Evolutionary conservation across 2,797 vertebrate species (phyloP).

Genomic region (Garrulus glandarius): DNA sequence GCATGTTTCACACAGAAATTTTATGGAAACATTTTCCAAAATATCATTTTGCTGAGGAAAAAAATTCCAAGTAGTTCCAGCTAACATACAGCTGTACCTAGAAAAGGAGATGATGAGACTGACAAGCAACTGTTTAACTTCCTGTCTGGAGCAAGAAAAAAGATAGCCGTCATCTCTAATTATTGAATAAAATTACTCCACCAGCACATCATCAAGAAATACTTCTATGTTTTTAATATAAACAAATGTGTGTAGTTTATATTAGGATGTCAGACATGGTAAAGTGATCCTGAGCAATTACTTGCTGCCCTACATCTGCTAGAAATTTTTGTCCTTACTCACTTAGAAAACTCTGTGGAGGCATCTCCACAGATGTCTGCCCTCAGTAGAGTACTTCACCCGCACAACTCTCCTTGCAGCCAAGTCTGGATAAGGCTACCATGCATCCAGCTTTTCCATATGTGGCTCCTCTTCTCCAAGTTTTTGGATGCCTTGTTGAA

Average conservation of each 20-base stretch:
- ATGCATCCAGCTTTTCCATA: neutral
- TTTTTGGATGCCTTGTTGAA: neutral
- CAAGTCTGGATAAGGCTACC: neutral
- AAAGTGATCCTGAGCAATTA: constrained; percentile 21
- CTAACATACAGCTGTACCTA: neutral
- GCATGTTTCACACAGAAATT: neutral
- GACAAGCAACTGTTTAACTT: neutral
- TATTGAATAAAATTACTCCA: neutral
- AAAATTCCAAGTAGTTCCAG: neutral
- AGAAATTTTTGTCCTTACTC: neutral
- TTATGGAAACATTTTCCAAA: neutral
- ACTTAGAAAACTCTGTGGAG: neutral
- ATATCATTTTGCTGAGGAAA: neutral
- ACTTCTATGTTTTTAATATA: neutral
- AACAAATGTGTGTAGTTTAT: constrained; percentile 21
- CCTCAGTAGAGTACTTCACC: neutral
- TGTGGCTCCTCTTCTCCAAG: neutral
- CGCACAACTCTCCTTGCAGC: neutral
- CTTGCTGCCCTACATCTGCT: neutral
- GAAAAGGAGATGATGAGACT: neutral
- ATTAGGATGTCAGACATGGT: neutral
- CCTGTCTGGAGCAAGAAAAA: neutral
- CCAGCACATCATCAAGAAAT: neutral
- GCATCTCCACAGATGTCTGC: neutral
- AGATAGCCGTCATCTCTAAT: neutral